Base-by-base conservation (phyloP, 2,888 invertebrate species). In the Tipula lateralis region DNA sequence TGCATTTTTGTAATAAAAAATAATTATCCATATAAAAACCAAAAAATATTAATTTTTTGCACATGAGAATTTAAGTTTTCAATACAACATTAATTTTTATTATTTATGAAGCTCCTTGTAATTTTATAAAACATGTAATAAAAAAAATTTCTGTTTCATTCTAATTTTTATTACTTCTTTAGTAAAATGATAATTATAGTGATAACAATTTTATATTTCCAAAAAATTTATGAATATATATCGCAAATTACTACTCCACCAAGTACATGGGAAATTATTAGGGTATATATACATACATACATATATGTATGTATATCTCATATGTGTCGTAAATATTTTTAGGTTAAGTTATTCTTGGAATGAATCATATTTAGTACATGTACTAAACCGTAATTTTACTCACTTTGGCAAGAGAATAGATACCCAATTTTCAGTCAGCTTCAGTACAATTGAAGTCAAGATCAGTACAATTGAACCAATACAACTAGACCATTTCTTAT, bases 1-100 rank as follows among this genome's bases (percentile, higher is more conserved):
- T 66, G 66, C 66, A 66, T 66, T 66, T 66, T 66, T 66, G 66
- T 66, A 66, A 66, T 66, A 66, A 66, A 66, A 66, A 66, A 66
- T 66, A 66, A 66, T 66, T 66, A 66, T 66, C 19, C 9, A 24
- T 66, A 66, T 66, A 66, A 66, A 66, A 66, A 66, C 24, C 7
- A 24, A 66, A 66, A 44, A 66, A 24, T 66, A 66, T 66, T 66
- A 66, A 66, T 66, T 66, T 66, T 24, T 66, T 66, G 66, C 66
- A 66, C 66, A 66, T 66, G 66, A 66, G 66, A 66, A 24, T 66
- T 66, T 66, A 66, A 66, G 66, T 66, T 66, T 66, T 66, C 66
- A 66, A 66, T 66, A 19, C 66, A 24, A 66, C 24, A 66, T 66
- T 66, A 66, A 24, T 66, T 16, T 44, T 66, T 66, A 9, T 66